Conservation (phyloP, 30 jellyfish, hydroid and myxozoan species). For the Sanderia malayensis region DNA sequence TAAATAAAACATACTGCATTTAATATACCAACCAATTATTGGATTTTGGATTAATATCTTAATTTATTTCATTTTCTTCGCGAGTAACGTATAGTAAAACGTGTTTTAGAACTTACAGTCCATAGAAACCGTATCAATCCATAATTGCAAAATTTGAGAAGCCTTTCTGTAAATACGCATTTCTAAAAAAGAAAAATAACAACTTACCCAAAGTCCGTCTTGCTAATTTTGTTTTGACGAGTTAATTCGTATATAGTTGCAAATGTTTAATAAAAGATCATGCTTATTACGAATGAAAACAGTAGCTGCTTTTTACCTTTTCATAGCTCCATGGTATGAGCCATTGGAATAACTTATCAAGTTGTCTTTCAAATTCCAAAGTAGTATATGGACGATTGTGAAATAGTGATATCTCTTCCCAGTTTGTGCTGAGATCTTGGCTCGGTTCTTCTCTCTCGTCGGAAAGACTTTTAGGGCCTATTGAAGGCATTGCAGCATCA, state of each 20-base stretch:
- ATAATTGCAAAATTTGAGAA: constrained; percentile 31
- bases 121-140: constrained; percentile 38
- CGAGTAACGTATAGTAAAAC: too few species aligned
- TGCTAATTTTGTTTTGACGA: too few species aligned
- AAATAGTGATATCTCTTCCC: constrained; percentile 32
- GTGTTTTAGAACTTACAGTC: constrained; percentile 64
- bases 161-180: constrained; percentile 24
- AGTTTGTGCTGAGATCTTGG: not conserved
- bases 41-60: too few species aligned
- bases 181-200: too few species aligned
- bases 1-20: too few species aligned
- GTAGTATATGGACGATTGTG: constrained; percentile 56
- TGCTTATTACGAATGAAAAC: too few species aligned
- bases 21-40: too few species aligned
- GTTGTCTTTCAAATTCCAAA: constrained; percentile 38
- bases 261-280: too few species aligned
- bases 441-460: not conserved
- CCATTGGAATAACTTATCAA: constrained; percentile 42
- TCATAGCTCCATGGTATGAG: constrained; percentile 31
- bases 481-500: not conserved
- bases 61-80: too few species aligned
- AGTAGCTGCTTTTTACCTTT: too few species aligned
- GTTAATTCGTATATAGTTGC: too few species aligned
- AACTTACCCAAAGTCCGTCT: too few species aligned
- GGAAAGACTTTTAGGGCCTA: not conserved